These are phyloP conservation scores for Ischnura elegans DNA, from an alignment of 2,888 invertebrate species.

Conservation along the genomic window DNA sequence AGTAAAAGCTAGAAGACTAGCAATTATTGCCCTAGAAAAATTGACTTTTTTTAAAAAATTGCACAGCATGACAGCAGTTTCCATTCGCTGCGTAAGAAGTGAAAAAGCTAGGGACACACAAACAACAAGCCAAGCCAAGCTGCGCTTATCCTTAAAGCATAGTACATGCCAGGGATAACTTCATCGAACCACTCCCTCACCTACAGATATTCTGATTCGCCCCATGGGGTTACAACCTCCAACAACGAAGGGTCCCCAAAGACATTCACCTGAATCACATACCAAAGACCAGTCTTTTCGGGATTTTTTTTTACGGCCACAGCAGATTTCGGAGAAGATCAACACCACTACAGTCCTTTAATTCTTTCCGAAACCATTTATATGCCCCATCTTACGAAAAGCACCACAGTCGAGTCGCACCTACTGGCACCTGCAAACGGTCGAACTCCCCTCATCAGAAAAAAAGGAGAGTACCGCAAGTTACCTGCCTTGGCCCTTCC, in stretches of 20 bases:
- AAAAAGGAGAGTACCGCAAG: not conserved
- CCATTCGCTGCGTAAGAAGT: too few species aligned
- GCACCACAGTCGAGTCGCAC: not conserved
- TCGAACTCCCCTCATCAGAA: not conserved
- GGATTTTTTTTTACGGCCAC: not conserved
- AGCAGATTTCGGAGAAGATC: conserved; percentile 30
- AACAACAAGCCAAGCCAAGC: too few species aligned
- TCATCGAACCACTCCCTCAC: not conserved
- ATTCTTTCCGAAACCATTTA: not conserved
- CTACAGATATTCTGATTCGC: not conserved
- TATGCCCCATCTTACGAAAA: not conserved
- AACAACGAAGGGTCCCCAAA: conserved; percentile 16
- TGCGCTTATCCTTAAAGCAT: too few species aligned
- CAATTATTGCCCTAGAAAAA: too few species aligned
- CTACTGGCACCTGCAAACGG: not conserved
- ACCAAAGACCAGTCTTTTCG: conserved; percentile 44
- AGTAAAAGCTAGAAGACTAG: too few species aligned
- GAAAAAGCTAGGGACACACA: too few species aligned
- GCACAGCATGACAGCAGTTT: too few species aligned
- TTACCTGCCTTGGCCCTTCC: not conserved
- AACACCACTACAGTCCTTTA: conserved; percentile 50
- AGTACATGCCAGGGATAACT: conserved; percentile 37
- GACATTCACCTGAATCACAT: conserved; percentile 52
- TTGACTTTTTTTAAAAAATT: too few species aligned
- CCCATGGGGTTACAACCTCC: not conserved